Percentiles rank a stretch among this genome's conserved stretches.
Evolutionary conservation across 2,113 vertebrate species (phyloP).

Genomic region (Harpagus bidentatus): DNA sequence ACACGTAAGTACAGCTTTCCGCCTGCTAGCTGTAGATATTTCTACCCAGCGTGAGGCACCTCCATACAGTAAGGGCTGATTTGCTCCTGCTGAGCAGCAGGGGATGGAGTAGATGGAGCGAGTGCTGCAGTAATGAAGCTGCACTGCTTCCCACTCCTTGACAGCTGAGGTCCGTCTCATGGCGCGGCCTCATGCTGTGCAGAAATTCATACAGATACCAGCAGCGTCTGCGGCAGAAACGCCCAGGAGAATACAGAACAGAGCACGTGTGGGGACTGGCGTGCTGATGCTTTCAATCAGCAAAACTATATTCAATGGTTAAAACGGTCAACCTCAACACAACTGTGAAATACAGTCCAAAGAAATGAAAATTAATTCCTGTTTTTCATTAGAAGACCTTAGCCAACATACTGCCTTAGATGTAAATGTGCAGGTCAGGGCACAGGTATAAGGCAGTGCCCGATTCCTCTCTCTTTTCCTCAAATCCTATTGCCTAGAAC

Average conservation of each 20-base stretch:
- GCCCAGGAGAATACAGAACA: background rate
- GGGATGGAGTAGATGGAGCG: background rate
- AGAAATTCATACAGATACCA: background rate
- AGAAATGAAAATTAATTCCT: background rate
- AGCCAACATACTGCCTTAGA: background rate
- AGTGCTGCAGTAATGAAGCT: background rate
- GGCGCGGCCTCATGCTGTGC: background rate
- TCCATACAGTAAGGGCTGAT: background rate
- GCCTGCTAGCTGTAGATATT: background rate
- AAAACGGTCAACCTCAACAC: background rate
- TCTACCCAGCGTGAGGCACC: background rate
- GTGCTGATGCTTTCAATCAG: background rate
- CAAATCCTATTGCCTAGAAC: background rate
- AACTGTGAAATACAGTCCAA: background rate
- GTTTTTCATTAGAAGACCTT: background rate
- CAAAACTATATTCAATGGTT: background rate
- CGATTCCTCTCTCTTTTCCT: background rate
- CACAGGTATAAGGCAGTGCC: background rate
- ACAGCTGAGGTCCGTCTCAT: background rate
- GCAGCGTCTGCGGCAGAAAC: background rate
- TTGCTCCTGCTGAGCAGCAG: background rate
- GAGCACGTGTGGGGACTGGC: rapidly evolving
- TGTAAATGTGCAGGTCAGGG: background rate
- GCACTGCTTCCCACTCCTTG: background rate
- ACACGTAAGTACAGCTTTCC: background rate